These are phyloP conservation scores for Ailuropoda melanoleuca DNA, from an alignment of 2,113 vertebrate genomes.

Conservation along the genomic window DNA sequence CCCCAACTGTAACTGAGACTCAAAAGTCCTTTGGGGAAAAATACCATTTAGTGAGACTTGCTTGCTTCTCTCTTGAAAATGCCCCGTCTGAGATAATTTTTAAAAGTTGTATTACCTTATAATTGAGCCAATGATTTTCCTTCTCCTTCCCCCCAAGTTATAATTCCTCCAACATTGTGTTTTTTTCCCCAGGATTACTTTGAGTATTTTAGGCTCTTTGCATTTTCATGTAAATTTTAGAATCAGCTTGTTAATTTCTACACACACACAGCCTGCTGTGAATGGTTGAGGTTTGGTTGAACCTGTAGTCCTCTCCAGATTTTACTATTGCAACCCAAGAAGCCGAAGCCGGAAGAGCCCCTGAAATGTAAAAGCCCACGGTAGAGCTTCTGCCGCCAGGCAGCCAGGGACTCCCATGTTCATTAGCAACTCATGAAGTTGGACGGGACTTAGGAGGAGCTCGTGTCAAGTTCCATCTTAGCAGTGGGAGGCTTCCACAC, in stretches of 20 bases:
- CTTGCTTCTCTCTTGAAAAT: neutral
- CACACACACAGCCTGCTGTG: neutral
- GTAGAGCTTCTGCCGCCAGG: neutral
- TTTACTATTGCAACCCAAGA: neutral
- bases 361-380: neutral
- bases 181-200: neutral
- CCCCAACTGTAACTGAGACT: neutral
- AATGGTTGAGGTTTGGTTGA: slow-evolving; percentile 21
- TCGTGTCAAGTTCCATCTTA: neutral
- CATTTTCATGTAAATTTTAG: slow-evolving; percentile 3
- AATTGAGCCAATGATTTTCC: neutral
- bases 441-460: neutral
- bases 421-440: neutral
- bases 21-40: neutral
- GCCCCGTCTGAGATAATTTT: neutral
- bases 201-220: neutral
- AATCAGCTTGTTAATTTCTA: neutral
- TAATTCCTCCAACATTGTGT: neutral
- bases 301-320: neutral
- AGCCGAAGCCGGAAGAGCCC: neutral
- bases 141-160: neutral
- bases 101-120: neutral
- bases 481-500: neutral
- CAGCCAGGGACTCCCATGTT: neutral
- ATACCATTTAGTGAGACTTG: neutral